Evolutionary conservation across 2,888 invertebrate species (phyloP).

Genomic region (Aelia acuminata): DNA sequence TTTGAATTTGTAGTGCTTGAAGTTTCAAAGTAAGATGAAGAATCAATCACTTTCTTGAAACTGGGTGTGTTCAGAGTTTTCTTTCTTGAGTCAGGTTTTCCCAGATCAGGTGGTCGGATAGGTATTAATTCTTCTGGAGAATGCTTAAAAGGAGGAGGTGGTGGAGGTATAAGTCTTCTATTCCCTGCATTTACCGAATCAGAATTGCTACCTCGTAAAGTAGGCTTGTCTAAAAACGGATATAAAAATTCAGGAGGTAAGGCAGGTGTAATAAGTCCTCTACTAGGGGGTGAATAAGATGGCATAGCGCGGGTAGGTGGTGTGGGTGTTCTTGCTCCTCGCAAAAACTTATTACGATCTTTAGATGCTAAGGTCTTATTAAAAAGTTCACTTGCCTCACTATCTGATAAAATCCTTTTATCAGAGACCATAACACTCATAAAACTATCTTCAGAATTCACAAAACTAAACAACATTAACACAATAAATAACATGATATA

Average conservation of each 20-base stretch:
- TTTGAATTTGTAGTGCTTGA: slow-evolving; percentile 67
- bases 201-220: slow-evolving; percentile 80
- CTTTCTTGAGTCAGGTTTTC: slow-evolving; percentile 74
- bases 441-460: slow-evolving; percentile 62
- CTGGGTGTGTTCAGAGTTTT: slow-evolving; percentile 84
- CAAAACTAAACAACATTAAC: slow-evolving; percentile 60
- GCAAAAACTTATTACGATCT: slow-evolving; percentile 65
- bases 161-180: slow-evolving; percentile 85
- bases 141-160: slow-evolving; percentile 76
- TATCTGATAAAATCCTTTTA: slow-evolving; percentile 64
- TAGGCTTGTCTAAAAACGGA: slow-evolving; percentile 91
- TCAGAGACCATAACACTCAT: slow-evolving; percentile 64
- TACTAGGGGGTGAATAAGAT: slow-evolving; percentile 85
- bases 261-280: slow-evolving; percentile 84
- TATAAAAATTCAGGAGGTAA: slow-evolving; percentile 86
- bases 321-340: slow-evolving; percentile 77
- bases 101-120: slow-evolving; percentile 78
- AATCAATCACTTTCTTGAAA: slow-evolving; percentile 71
- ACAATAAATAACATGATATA: slow-evolving; percentile 53
- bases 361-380: slow-evolving; percentile 67
- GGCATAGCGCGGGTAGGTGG: slow-evolving; percentile 71
- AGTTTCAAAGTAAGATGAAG: slow-evolving; percentile 67
- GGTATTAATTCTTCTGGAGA: slow-evolving; percentile 86
- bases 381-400: slow-evolving; percentile 66
- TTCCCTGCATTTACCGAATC: slow-evolving; percentile 76